Evolutionary conservation across 2,113 vertebrate species (phyloP), one percentile per base, ranked within the genome.

Genomic region (Sinosuthora webbiana): DNA sequence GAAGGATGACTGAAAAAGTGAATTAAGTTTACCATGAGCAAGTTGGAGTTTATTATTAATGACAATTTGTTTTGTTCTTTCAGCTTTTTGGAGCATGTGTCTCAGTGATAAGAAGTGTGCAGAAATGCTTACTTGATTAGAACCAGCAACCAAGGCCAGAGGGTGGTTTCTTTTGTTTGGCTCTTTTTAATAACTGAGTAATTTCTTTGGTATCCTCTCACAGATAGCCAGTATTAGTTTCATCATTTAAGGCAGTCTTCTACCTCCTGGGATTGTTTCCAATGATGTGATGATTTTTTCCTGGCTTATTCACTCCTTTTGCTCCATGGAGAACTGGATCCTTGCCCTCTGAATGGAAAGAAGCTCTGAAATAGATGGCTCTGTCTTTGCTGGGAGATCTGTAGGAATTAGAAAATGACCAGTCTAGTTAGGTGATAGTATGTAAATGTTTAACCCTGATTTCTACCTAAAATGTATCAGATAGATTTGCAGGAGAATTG

Each of bases 181-280:
- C 81, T n/a, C 33, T 85, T 91, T 88, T 96, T 86, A 95, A 93
- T 88, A 93, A 86, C 42, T 4, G 15, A 74, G 75, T 88, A 67
- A 90, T 94, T 95, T 90, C 78, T 80, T 87, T 80, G 77, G 41
- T 95, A 69, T 69, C 8, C 0, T 94, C 85, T 84, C 67, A 47
- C 18, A 79, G 59, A 10, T 70, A 74, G 52, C 35, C 79, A 64
- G 23, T n/a, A 82, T 47, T 70, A 77, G 47, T 37, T 17, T 1
- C 53, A 74, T 93, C 33, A 79, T 87, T 96, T 87, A 83, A 87
- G 55, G 57, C 62, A 83, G 52, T 83, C 2, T 0, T 59, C 39
- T 85, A 2, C 45, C 75, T 94, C 67, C 71, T 93, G 50, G 42
- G 31, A 35, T 69, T 83, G 33, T 85, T 94, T 90, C 79, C 55